Evolutionary conservation across 2,797 vertebrate genomes (phyloP).

Genomic region (Onychomys leucogaster): DNA sequence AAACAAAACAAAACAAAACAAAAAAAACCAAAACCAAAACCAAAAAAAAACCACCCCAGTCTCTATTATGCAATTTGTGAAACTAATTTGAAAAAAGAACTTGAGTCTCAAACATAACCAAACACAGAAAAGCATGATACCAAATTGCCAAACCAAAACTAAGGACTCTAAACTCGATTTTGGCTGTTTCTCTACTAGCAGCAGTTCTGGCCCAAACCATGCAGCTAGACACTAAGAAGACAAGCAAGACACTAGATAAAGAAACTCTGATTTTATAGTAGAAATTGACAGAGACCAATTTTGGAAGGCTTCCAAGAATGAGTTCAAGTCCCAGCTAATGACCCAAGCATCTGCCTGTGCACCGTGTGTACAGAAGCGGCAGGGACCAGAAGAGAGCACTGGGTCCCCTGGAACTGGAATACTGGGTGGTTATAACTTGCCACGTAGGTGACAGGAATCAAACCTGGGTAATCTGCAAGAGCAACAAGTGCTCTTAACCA

Average conservation of each 20-base stretch:
- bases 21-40: too few species aligned
- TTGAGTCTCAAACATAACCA: background rate
- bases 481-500: background rate
- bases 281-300: background rate
- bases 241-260: slow-evolving; percentile 24
- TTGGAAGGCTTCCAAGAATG: background rate
- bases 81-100: slow-evolving; percentile 23
- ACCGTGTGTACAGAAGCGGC: too few species aligned
- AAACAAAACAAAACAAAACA: background rate
- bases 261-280: slow-evolving; percentile 4
- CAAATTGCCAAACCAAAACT: background rate
- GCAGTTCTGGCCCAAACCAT: background rate
- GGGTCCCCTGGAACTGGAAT: background rate
- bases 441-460: background rate
- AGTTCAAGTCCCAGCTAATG: background rate
- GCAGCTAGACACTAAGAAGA: background rate
- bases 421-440: background rate
- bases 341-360: background rate
- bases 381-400: too few species aligned
- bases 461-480: background rate
- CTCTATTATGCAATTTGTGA: slow-evolving; percentile 21
- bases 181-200: background rate
- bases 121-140: background rate
- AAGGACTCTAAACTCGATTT: slow-evolving; percentile 4
- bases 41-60: too few species aligned